Conservation (phyloP, 2,888 invertebrate genomes). For the Andricus curvator region DNA sequence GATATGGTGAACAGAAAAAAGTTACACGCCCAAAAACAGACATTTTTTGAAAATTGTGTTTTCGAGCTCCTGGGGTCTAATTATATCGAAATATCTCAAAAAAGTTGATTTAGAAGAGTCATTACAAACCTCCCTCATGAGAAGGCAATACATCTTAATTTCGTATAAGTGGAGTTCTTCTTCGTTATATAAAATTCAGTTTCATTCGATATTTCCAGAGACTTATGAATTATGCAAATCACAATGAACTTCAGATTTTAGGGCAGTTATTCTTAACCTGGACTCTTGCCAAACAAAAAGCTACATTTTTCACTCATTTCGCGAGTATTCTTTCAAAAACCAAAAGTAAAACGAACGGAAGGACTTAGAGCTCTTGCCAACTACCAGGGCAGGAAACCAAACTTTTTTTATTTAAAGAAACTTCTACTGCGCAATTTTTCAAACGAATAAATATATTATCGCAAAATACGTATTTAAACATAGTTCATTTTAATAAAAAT, state of each 20-base stretch:
- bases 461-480: not conserved
- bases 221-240: slow-evolving; percentile 3
- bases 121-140: too few relatives aligned
- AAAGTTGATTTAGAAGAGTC: too few relatives aligned
- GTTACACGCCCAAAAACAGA: too few relatives aligned
- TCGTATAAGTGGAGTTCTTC: not conserved
- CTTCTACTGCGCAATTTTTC: not conserved
- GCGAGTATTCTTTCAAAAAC: slow-evolving; percentile 32
- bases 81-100: too few relatives aligned
- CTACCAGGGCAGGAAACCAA: slow-evolving; percentile 15
- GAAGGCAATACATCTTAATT: not conserved
- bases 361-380: slow-evolving; percentile 20
- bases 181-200: not conserved
- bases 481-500: not conserved
- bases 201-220: not conserved
- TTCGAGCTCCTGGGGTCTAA: too few relatives aligned
- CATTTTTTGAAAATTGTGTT: too few relatives aligned
- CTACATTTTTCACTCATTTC: slow-evolving; percentile 33
- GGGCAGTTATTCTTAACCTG: slow-evolving; percentile 22
- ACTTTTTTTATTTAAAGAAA: slow-evolving; percentile 4
- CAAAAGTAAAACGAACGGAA: slow-evolving; percentile 18
- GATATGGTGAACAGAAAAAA: too few relatives aligned
- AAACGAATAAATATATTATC: not conserved
- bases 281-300: slow-evolving; percentile 14
- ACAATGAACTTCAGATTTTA: slow-evolving; percentile 39